phyloP scores from a whole-genome alignment of 2,113 vertebrate genomes.

The Xenopus borealis region DNA sequence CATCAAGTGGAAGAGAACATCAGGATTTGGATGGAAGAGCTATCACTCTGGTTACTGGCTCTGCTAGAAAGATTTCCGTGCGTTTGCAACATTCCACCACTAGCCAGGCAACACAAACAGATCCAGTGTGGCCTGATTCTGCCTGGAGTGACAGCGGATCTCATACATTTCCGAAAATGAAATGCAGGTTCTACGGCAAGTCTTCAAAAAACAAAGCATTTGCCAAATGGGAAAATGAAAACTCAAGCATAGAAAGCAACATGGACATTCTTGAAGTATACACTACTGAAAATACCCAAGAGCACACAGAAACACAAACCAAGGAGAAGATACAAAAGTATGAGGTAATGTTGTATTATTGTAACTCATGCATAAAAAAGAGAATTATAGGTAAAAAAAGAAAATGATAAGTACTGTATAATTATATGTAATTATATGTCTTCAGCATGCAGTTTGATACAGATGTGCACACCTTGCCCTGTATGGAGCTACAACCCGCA shows the following conservation, averaged over 20 bases:
- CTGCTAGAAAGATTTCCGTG: constrained; percentile 88
- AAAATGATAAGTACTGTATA: too few species aligned
- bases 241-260: constrained; percentile 55
- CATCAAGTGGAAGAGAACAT: constrained; percentile 62
- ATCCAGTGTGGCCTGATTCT: constrained; percentile 85
- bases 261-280: constrained; percentile 60
- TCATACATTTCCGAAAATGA: constrained; percentile 97
- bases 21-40: constrained; percentile 74
- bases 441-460: too few species aligned
- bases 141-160: constrained; percentile 81
- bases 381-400: not conserved
- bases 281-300: constrained; percentile 48
- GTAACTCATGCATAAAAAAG: too few species aligned
- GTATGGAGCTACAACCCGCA: too few species aligned
- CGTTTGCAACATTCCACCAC: constrained; percentile 85
- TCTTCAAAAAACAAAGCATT: constrained; percentile 83
- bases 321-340: constrained; percentile 61
- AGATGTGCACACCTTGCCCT: too few species aligned
- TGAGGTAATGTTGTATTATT: constrained; percentile 59
- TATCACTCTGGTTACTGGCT: constrained; percentile 90
- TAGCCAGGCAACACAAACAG: constrained; percentile 92
- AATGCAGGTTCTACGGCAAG: constrained; percentile 81
- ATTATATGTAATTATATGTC: too few species aligned
- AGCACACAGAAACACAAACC: constrained; percentile 63
- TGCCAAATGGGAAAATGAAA: constrained; percentile 86